Evolutionary conservation across 1,140 invertebrate genomes (phyloP).

Genomic region (Drosophila parabipectinata): DNA sequence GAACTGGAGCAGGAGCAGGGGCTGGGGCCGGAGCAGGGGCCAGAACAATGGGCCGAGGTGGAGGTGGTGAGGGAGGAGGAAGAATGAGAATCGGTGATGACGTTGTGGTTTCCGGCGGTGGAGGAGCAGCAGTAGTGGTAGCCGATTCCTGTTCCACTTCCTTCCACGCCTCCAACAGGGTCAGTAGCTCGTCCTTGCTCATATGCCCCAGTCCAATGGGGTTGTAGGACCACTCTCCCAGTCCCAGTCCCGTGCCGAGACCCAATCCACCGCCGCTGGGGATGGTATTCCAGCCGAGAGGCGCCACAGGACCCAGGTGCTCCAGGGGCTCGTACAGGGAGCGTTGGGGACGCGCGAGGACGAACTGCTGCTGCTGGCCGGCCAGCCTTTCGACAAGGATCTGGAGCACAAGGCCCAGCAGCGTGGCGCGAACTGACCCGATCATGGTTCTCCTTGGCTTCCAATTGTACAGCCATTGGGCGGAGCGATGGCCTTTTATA

Average conservation of each 20-base stretch:
- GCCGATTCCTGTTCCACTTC: conserved; percentile 59
- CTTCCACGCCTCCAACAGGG: conserved; percentile 73
- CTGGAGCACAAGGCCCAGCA: conserved; percentile 36
- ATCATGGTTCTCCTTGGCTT: conserved; percentile 22
- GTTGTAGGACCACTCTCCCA: conserved; percentile 32
- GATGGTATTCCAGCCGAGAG: conserved; percentile 48
- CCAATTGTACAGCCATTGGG: conserved; percentile 20
- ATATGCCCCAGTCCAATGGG: conserved; percentile 70
- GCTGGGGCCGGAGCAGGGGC: conserved; percentile 31
- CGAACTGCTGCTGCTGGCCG: conserved; percentile 36
- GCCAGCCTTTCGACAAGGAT: conserved; percentile 7
- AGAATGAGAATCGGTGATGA: neutral
- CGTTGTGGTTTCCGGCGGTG: conserved; percentile 40
- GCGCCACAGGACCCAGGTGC: conserved; percentile 9
- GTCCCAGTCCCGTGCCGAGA: neutral
- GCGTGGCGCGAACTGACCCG: conserved; percentile 21
- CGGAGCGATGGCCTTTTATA: conserved; percentile 24
- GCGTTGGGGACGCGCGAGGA: conserved; percentile 43
- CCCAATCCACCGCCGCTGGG: conserved; percentile 3
- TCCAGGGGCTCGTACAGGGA: conserved; percentile 39
- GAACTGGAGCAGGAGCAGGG: conserved; percentile 10
- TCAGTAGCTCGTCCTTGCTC: conserved; percentile 74
- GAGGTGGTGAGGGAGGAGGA: conserved; percentile 24
- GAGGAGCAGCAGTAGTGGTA: conserved; percentile 59
- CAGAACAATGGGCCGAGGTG: conserved; percentile 3